Conservation (phyloP, 2,888 invertebrate species). For the Drosophila paramelanica region DNA sequence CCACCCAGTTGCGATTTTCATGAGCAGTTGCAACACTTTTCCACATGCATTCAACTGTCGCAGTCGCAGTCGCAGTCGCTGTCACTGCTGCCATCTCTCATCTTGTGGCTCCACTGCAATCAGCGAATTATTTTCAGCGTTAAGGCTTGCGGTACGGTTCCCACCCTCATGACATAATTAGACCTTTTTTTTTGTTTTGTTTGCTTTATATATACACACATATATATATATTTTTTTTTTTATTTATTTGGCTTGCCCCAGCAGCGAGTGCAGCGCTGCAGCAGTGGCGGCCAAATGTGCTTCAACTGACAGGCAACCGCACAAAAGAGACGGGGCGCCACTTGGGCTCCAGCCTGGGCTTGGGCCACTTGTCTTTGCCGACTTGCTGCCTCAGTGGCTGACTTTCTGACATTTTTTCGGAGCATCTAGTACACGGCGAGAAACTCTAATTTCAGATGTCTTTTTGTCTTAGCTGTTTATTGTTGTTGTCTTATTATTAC, state of each 20-base stretch:
- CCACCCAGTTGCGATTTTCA: slow-evolving; percentile 56
- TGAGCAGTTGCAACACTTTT: slow-evolving; percentile 60
- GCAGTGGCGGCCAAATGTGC: slow-evolving; percentile 34
- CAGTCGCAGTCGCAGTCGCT: slow-evolving; percentile 32
- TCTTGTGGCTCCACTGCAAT: slow-evolving; percentile 35
- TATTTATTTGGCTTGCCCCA: slow-evolving; percentile 9
- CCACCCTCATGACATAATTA: slow-evolving; percentile 85
- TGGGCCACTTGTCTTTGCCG: slow-evolving; percentile 32
- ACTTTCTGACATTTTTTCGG: slow-evolving; percentile 76
- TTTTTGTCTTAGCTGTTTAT: slow-evolving; percentile 30
- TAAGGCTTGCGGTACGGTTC: slow-evolving; percentile 56
- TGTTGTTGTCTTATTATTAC: slow-evolving; percentile 36
- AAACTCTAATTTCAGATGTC: slow-evolving; percentile 67
- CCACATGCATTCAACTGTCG: slow-evolving; percentile 53
- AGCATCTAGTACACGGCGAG: slow-evolving; percentile 66
- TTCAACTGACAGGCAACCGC: slow-evolving; percentile 57
- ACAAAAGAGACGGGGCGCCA: slow-evolving; percentile 21
- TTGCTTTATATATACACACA: not conserved
- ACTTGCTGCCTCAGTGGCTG: slow-evolving; percentile 51
- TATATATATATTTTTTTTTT: slow-evolving; percentile 29
- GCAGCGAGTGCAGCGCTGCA: slow-evolving; percentile 24
- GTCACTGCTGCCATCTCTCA: slow-evolving; percentile 46
- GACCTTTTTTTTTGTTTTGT: slow-evolving; percentile 53
- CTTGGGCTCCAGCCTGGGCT: slow-evolving; percentile 16
- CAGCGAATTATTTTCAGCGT: slow-evolving; percentile 55